Conservation (phyloP, 2,113 vertebrate species). For the Indicator indicator region DNA sequence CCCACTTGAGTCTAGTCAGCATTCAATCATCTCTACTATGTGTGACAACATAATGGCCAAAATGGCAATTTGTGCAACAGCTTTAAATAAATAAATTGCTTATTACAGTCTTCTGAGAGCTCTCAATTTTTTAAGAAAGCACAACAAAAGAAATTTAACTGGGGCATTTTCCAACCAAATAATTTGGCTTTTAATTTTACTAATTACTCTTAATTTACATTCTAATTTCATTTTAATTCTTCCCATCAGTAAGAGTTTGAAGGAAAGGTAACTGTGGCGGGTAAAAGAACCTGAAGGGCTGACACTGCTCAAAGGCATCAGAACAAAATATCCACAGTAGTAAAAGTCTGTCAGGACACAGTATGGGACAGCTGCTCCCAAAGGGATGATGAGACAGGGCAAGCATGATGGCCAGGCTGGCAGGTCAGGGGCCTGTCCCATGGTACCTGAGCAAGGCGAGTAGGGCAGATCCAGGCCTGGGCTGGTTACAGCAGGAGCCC, state of each 20-base stretch:
- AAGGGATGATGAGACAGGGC: neutral
- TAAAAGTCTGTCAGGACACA: neutral
- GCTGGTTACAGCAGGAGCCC: neutral
- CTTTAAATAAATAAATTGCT: neutral
- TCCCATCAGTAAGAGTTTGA: neutral
- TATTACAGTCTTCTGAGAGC: neutral
- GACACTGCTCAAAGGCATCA: neutral
- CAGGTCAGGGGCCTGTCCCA: neutral
- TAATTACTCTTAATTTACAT: neutral
- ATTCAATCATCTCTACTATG: neutral
- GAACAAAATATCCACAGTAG: neutral
- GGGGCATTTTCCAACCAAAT: neutral
- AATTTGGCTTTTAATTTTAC: neutral
- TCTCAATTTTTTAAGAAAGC: neutral
- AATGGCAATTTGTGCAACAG: neutral
- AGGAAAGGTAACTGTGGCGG: neutral
- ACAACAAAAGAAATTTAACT: neutral
- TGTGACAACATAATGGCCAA: neutral
- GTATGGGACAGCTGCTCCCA: neutral
- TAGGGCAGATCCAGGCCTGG: neutral
- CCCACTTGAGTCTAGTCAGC: neutral
- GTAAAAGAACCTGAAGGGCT: neutral
- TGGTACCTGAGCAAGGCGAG: accelerated
- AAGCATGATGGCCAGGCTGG: neutral
- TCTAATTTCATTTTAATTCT: neutral